phyloP scores from a whole-genome alignment of 2,888 invertebrate species.

The Belgica antarctica region DNA sequence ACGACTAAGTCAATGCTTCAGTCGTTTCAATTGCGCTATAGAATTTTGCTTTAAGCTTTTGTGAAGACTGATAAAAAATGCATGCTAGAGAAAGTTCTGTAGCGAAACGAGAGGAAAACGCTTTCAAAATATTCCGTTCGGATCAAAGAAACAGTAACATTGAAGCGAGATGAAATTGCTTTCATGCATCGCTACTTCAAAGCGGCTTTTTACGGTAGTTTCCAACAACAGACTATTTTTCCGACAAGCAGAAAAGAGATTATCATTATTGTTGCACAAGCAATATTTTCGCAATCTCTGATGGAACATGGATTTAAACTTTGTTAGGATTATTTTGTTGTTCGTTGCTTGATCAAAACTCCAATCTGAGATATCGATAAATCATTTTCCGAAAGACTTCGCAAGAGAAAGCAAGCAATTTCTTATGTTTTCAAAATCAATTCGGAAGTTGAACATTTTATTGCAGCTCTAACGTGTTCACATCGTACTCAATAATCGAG shows the following conservation, averaged over 20 bases:
- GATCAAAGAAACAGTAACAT: no score
- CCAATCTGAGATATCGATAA: neutral
- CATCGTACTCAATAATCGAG: neutral
- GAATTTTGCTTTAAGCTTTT: no score
- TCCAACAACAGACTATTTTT: neutral
- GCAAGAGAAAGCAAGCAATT: neutral
- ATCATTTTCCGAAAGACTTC: neutral
- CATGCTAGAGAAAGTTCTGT: no score
- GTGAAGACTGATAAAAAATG: no score
- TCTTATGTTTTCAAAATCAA: conserved; percentile 3
- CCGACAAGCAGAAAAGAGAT: neutral
- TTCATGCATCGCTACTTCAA: neutral
- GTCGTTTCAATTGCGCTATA: no score
- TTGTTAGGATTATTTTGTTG: neutral
- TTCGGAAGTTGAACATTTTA: neutral
- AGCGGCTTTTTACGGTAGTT: neutral
- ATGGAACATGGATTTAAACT: conserved; percentile 27
- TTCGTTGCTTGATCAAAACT: neutral
- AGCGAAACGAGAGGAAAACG: no score
- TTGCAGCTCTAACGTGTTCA: neutral
- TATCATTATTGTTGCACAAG: conserved; percentile 13
- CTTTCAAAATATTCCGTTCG: no score
- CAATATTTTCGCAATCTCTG: conserved; percentile 11
- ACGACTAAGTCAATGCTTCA: no score
- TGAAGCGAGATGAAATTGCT: no score